Percentiles rank a stretch among this genome's conserved stretches.
These are phyloP conservation scores for Caenorhabditis sp. DNA, from an alignment of 2,888 invertebrate genomes.

Conservation along the genomic window DNA sequence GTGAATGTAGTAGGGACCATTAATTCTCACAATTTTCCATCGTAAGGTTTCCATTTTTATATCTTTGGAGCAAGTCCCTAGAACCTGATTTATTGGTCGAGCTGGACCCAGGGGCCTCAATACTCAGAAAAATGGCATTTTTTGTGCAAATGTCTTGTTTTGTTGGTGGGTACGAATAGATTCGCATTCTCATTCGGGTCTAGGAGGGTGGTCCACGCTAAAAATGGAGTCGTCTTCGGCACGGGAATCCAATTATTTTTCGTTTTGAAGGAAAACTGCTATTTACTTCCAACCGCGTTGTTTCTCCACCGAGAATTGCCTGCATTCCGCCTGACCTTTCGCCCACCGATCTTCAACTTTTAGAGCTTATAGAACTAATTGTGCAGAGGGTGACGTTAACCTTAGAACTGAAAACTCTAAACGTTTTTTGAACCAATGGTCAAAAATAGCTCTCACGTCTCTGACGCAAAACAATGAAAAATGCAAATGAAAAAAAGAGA, in stretches of 20 bases:
- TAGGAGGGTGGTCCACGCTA: conserved; percentile 17
- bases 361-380: neutral
- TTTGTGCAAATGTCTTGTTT: conserved; percentile 10
- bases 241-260: conserved; percentile 47
- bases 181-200: conserved; percentile 4
- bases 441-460: conserved; percentile 18
- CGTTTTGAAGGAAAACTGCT: conserved; percentile 50
- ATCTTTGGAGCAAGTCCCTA: conserved; percentile 1
- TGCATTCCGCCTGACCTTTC: conserved; percentile 37
- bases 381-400: neutral
- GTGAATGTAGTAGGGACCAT: conserved; percentile 4
- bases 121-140: conserved; percentile 6
- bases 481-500: conserved; percentile 10
- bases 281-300: conserved; percentile 52
- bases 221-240: conserved; percentile 42
- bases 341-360: conserved; percentile 12
- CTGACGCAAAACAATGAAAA: conserved; percentile 19
- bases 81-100: conserved; percentile 38
- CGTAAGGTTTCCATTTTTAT: too few species aligned
- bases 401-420: neutral
- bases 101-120: conserved; percentile 10
- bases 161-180: conserved; percentile 30
- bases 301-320: conserved; percentile 45
- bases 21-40: conserved; percentile 33
- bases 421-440: neutral